Percentiles rank a stretch among this genome's conserved stretches.
phyloP scores from a whole-genome alignment of 2,113 vertebrate species.

The Callipepla squamata region DNA sequence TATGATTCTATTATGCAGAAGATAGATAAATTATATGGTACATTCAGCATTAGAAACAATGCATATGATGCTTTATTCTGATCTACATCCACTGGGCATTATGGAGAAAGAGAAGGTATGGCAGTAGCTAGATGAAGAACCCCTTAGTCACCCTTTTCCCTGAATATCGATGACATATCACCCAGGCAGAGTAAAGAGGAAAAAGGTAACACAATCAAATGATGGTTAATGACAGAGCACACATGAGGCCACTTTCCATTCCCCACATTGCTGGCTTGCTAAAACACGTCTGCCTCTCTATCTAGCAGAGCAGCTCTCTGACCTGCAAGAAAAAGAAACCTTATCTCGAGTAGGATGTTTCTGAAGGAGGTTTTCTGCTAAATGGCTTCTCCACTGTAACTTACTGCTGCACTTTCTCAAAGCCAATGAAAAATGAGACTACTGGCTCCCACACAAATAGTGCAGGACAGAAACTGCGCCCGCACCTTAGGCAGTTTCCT shows the following conservation, averaged over 20 bases:
- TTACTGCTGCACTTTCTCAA: neutral
- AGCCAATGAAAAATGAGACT: constrained; percentile 31
- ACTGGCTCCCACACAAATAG: constrained; percentile 13
- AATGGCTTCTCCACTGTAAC: neutral
- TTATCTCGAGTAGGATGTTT: neutral
- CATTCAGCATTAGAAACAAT: neutral
- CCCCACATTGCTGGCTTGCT: constrained; percentile 11
- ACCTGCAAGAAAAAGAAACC: constrained; percentile 39
- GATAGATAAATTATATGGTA: neutral
- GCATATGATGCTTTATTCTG: neutral
- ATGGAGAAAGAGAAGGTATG: neutral
- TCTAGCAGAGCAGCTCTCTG: neutral
- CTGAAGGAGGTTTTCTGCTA: neutral
- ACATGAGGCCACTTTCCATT: neutral
- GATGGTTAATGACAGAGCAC: neutral
- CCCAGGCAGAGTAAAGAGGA: neutral
- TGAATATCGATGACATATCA: neutral
- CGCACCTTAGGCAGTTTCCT: constrained; percentile 12
- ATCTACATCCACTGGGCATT: neutral
- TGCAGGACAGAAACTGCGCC: neutral
- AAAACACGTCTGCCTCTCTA: neutral
- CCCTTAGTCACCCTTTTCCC: constrained; percentile 16
- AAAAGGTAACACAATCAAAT: neutral
- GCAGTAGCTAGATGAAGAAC: neutral
- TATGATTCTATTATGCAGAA: neutral